Evolutionary conservation across 2,888 invertebrate species (phyloP).

Genomic region (Meteorus colon): DNA sequence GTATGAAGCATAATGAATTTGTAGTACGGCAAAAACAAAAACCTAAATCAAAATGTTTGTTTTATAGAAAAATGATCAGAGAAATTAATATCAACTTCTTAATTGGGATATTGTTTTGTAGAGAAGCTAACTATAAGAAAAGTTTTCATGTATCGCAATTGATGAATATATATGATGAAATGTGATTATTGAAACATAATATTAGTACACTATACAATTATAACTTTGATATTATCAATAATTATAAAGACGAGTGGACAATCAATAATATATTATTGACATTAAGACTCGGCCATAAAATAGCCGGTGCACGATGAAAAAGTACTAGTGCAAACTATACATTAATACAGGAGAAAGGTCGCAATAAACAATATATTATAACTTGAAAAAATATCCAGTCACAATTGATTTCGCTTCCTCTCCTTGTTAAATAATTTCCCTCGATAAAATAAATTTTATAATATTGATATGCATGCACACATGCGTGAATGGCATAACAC

Average conservation of each 20-base stretch:
- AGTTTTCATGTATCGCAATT: not conserved
- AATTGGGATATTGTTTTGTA: not conserved
- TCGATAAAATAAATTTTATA: not conserved
- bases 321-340: not conserved
- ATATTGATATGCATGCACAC: not conserved
- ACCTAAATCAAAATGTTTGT: not conserved
- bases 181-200: not conserved
- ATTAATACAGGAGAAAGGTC: not conserved
- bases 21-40: not conserved
- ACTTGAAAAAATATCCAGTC: not conserved
- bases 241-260: not conserved
- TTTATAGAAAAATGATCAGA: not conserved
- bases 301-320: not conserved
- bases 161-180: not conserved
- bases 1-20: not conserved
- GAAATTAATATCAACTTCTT: not conserved
- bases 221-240: constrained; percentile 11
- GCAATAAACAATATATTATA: not conserved
- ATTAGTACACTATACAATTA: not conserved
- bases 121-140: not conserved
- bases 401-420: not conserved
- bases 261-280: not conserved
- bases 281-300: not conserved
- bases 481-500: not conserved
- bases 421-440: not conserved